These are phyloP conservation scores for Lasioglossum oenotherae DNA, from an alignment of 2,888 invertebrate genomes.

Conservation along the genomic window DNA sequence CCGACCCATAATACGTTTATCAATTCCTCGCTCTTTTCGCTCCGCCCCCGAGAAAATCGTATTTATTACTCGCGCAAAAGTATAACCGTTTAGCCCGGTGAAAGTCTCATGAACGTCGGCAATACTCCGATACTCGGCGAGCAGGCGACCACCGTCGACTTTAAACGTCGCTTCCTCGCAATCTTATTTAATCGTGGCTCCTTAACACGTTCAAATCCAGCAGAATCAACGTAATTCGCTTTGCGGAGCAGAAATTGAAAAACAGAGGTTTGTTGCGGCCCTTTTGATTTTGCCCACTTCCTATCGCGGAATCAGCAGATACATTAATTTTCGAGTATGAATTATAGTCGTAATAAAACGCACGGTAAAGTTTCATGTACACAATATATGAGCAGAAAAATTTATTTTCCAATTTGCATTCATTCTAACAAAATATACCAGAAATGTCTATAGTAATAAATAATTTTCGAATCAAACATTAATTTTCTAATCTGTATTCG, in stretches of 20 bases:
- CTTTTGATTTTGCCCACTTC: background rate
- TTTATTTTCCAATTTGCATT: background rate
- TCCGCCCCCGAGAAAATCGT: conserved; percentile 66
- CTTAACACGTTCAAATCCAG: conserved; percentile 11
- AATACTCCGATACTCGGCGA: conserved; percentile 38
- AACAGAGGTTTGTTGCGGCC: background rate
- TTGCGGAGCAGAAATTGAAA: background rate
- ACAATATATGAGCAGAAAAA: background rate
- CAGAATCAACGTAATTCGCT: background rate
- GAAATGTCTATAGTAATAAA: background rate
- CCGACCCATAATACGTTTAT: conserved; percentile 73
- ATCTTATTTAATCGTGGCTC: conserved; percentile 4
- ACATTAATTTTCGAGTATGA: background rate
- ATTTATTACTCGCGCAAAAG: conserved; percentile 66
- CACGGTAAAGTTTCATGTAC: background rate
- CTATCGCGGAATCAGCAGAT: background rate
- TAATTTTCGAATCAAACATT: background rate
- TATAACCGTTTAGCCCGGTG: conserved; percentile 55
- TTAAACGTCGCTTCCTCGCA: conserved; percentile 26
- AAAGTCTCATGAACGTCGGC: conserved; percentile 40
- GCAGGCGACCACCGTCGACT: conserved; percentile 24
- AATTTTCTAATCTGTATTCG: background rate
- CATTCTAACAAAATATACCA: background rate
- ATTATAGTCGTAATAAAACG: background rate
- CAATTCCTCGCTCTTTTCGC: conserved; percentile 64